Percentiles rank a stretch among this genome's conserved stretches.
Conservation (phyloP, 2,888 invertebrate genomes). For the Acanthococcus lagerstroemiae region DNA sequence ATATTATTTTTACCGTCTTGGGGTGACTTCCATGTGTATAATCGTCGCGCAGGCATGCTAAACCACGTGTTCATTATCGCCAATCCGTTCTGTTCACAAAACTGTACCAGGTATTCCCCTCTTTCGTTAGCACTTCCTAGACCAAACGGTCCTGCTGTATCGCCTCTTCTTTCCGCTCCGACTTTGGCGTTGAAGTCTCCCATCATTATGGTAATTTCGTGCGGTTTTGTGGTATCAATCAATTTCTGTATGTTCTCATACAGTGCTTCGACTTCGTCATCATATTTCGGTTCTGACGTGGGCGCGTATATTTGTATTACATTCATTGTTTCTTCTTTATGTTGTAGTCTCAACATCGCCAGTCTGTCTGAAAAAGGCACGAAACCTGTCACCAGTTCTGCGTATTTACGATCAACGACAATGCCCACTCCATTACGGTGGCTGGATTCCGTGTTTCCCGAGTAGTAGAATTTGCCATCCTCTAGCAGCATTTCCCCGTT, state of each 20-base stretch:
- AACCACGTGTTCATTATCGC: slow-evolving; percentile 23
- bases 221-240: not conserved
- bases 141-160: slow-evolving; percentile 11
- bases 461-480: not conserved
- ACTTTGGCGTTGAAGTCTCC: slow-evolving; percentile 23
- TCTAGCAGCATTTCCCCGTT: not conserved
- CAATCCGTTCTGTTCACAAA: slow-evolving; percentile 7
- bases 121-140: slow-evolving; percentile 15
- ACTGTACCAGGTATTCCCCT: slow-evolving; percentile 10
- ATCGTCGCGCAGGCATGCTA: slow-evolving; percentile 1
- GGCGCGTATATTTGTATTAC: slow-evolving; percentile 14
- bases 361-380: not conserved
- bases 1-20: slow-evolving; percentile 34
- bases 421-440: not conserved
- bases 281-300: slow-evolving; percentile 6
- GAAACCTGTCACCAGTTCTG: not conserved
- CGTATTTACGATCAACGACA: not conserved
- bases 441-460: not conserved
- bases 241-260: slow-evolving; percentile 19
- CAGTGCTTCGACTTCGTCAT: slow-evolving; percentile 13
- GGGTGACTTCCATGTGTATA: slow-evolving; percentile 35
- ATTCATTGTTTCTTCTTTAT: slow-evolving; percentile 3
- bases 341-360: not conserved
- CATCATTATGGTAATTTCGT: slow-evolving; percentile 14
- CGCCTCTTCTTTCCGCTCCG: slow-evolving; percentile 13